Evolutionary conservation across 2,888 invertebrate species (phyloP).

Genomic region (Phoenoteleia sp.): DNA sequence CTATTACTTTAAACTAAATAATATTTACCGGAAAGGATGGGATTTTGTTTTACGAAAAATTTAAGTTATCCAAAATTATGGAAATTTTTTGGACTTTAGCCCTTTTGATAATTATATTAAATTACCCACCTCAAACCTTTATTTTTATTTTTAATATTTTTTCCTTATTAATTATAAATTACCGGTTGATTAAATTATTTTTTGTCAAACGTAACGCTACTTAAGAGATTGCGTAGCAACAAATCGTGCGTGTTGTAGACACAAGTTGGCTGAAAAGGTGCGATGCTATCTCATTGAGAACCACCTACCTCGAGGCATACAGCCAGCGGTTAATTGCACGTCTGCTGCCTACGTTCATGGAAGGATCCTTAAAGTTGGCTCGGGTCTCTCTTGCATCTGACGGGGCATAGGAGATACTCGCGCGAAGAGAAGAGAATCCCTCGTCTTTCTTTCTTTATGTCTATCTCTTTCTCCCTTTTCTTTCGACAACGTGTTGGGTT

Average conservation of each 20-base stretch:
- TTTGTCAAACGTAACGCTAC: constrained; percentile 42
- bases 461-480: constrained; percentile 5
- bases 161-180: too few relatives aligned
- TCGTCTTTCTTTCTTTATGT: neutral
- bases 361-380: constrained; percentile 82
- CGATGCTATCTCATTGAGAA: constrained; percentile 78
- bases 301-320: constrained; percentile 80
- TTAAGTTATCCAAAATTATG: too few relatives aligned
- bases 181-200: constrained; percentile 25
- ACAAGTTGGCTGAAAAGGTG: constrained; percentile 60
- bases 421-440: constrained; percentile 31
- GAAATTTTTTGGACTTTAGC: too few relatives aligned
- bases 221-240: constrained; percentile 58
- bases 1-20: too few relatives aligned
- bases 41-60: too few relatives aligned
- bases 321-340: constrained; percentile 85
- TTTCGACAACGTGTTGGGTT: constrained; percentile 30
- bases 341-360: constrained; percentile 81
- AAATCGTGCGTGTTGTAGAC: constrained; percentile 65
- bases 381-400: constrained; percentile 70
- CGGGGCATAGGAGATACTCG: constrained; percentile 66
- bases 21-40: too few relatives aligned
- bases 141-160: too few relatives aligned
- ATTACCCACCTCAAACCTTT: too few relatives aligned
- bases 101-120: too few relatives aligned